These are phyloP conservation scores for Heliconius ismenius DNA, from an alignment of 2,888 invertebrate species.

Conservation along the genomic window DNA sequence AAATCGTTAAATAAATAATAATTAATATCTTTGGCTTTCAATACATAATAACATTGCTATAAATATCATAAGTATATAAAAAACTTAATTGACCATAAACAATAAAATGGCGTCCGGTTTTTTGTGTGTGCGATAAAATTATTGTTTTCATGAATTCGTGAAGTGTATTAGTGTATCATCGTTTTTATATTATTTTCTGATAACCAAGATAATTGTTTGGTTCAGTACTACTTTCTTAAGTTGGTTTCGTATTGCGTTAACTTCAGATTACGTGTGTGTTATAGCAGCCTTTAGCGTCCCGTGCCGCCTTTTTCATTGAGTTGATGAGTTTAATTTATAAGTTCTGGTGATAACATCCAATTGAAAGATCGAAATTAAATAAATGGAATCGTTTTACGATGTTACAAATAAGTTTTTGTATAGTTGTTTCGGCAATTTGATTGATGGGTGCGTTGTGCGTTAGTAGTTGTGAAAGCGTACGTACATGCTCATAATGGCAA, in stretches of 20 bases:
- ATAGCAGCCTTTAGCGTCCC: conserved; percentile 71
- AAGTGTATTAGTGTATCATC: conserved; percentile 52
- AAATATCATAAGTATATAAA: conserved; percentile 22
- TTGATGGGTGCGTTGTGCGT: conserved; percentile 74
- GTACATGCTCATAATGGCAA: conserved; percentile 76
- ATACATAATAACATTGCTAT: conserved; percentile 3
- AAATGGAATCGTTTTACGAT: conserved; percentile 28
- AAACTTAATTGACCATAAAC: conserved; percentile 65
- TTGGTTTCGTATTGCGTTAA: conserved; percentile 47
- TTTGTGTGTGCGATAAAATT: conserved; percentile 80
- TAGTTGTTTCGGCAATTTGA: conserved; percentile 63
- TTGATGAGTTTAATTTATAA: conserved; percentile 61
- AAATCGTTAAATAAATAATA: neutral
- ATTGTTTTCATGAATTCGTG: conserved; percentile 70
- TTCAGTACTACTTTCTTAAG: conserved; percentile 48
- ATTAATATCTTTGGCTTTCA: neutral
- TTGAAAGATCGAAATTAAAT: conserved; percentile 51
- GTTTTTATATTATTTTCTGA: conserved; percentile 46
- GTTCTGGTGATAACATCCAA: conserved; percentile 33
- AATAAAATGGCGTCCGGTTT: conserved; percentile 82
- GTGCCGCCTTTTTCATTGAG: conserved; percentile 73
- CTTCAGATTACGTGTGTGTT: conserved; percentile 67
- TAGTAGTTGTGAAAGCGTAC: conserved; percentile 79
- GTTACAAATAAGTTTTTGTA: conserved; percentile 41
- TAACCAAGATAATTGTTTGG: conserved; percentile 50